Percentiles rank a stretch among this genome's conserved stretches.
phyloP scores from a whole-genome alignment of 1,140 invertebrate genomes.

The Dryas iulia region DNA sequence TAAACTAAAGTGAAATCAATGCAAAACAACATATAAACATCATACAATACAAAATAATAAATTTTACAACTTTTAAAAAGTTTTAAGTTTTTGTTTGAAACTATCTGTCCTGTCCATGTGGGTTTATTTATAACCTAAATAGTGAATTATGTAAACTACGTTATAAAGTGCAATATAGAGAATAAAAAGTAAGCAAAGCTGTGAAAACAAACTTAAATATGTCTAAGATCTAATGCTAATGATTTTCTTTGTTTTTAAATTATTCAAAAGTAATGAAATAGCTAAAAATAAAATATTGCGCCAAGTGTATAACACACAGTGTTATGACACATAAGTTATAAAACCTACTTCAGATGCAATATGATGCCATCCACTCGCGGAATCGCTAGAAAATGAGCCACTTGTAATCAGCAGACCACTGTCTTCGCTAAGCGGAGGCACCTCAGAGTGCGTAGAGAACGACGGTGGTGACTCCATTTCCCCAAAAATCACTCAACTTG shows the following conservation, averaged over 20 bases:
- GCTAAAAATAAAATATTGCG: neutral
- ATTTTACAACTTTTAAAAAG: neutral
- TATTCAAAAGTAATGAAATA: conserved; percentile 14
- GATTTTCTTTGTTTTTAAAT: conserved; percentile 17
- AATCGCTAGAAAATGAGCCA: conserved; percentile 83
- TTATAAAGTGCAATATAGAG: neutral
- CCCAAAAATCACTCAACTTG: conserved; percentile 41
- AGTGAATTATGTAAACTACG: conserved; percentile 15
- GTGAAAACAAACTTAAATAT: conserved; percentile 12
- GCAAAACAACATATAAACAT: neutral
- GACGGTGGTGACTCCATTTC: conserved; percentile 83
- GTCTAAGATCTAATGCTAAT: conserved; percentile 8
- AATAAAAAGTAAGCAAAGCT: conserved; percentile 2
- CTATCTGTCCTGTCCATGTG: conserved; percentile 14
- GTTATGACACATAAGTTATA: conserved; percentile 22
- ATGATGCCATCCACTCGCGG: conserved; percentile 79
- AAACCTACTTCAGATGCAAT: conserved; percentile 81
- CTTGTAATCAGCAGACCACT: conserved; percentile 83
- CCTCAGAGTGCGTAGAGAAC: conserved; percentile 82
- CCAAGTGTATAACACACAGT: neutral
- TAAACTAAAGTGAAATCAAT: neutral
- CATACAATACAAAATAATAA: neutral
- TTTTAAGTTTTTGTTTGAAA: conserved; percentile 19
- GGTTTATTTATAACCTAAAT: conserved; percentile 21
- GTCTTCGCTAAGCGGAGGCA: conserved; percentile 82